Percentiles rank a stretch among this genome's conserved stretches.
phyloP scores from a whole-genome alignment of 2,113 vertebrate genomes.

The Platysternon megacephalum region DNA sequence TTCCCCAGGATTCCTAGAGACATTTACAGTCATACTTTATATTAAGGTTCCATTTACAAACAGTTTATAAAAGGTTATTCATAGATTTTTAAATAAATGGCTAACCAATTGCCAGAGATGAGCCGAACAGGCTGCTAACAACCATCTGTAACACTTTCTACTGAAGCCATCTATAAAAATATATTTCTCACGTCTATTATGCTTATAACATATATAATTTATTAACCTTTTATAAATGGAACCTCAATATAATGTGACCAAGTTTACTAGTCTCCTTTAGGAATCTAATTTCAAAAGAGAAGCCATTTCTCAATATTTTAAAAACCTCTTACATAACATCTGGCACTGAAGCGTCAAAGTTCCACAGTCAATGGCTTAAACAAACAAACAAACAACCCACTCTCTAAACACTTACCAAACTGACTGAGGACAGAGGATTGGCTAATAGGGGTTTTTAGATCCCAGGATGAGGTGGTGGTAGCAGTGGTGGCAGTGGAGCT shows the following conservation, averaged over 20 bases:
- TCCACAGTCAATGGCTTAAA: neutral
- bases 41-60: neutral
- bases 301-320: neutral
- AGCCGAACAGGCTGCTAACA: neutral
- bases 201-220: neutral
- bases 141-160: neutral
- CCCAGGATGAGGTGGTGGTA: conserved; percentile 77
- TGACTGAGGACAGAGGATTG: conserved; percentile 81
- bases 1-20: neutral
- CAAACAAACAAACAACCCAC: neutral
- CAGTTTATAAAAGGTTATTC: neutral
- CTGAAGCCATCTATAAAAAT: neutral
- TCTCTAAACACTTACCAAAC: conserved; percentile 87
- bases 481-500: conserved; percentile 55
- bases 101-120: neutral
- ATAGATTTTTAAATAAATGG: neutral
- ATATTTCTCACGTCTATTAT: neutral
- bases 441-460: conserved; percentile 81
- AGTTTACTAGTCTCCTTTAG: neutral
- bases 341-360: neutral
- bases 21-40: neutral
- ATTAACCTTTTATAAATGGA: neutral
- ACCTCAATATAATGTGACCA: neutral
- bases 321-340: neutral
- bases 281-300: neutral